Conservation (phyloP, 2,113 vertebrate species). For the Pontoporia blainvillei region DNA sequence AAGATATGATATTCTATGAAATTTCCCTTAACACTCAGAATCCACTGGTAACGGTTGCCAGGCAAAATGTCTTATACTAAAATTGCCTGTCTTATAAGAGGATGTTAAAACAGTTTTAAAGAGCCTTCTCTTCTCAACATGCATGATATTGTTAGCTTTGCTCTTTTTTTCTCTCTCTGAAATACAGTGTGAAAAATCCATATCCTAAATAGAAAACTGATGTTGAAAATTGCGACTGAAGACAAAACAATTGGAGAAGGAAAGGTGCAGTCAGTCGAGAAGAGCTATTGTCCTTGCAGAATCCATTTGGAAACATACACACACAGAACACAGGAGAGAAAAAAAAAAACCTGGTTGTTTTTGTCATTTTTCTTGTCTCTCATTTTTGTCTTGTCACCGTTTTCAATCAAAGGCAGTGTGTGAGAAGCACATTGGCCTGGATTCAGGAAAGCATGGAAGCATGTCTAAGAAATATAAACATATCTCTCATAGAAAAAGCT, state of each 20-base stretch:
- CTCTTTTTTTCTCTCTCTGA: neutral
- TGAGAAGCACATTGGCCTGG: neutral
- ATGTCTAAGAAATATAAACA: neutral
- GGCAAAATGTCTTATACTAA: constrained; percentile 35
- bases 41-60: constrained; percentile 52
- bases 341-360: neutral
- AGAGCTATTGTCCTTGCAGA: neutral
- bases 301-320: neutral
- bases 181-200: neutral
- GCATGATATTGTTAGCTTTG: neutral
- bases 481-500: neutral
- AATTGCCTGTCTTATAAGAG: constrained; percentile 25
- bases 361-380: constrained; percentile 15
- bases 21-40: constrained; percentile 1
- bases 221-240: neutral
- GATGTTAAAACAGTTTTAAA: constrained; percentile 12
- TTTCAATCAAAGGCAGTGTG: constrained; percentile 12
- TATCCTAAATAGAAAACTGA: neutral
- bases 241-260: neutral
- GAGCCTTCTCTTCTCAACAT: neutral
- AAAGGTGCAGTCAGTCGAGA: rapidly evolving
- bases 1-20: constrained; percentile 21
- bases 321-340: neutral
- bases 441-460: neutral
- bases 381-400: constrained; percentile 16